Base-by-base conservation (phyloP, 2,797 vertebrate species). In the Pangasius sanitwongsei region DNA sequence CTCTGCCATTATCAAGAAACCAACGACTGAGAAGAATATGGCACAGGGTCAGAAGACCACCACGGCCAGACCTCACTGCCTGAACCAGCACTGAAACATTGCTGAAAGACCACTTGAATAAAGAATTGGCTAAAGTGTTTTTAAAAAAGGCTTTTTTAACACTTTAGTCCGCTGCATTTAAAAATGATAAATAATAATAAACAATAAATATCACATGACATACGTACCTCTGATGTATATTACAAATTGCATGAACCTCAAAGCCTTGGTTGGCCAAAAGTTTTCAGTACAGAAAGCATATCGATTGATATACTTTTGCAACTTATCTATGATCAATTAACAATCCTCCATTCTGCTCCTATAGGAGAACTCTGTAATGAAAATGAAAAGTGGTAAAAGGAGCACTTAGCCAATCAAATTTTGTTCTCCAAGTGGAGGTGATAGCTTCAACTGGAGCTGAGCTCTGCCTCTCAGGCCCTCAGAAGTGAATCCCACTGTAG, bases 41-140 rank as follows among this genome's bases (percentile, higher is more conserved):
- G 86, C 85, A 86, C 55, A 74, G 77, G 86, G 87, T 87, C 87
- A 89, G 88, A 91, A 90, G 89, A 89, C 90, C 91, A 92, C 89
- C 88, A 74, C 75, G 74, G 85, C 77, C 81, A 89, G 75, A 90
- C 74, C 88, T 87, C 86, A 77, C 89, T 87, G 59, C 69, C 57
- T 28, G 12, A 86, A 69, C 69, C 65, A 61, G 81, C 61, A 80
- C 48, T 41, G 77, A 88, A 63, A 89, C 55, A 67, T 69, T 83
- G 59, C 34, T 25, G 86, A 87, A 59, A 15, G 34, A 20, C 11
- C 41, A 61, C 85, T 83, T 50, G 53, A 41, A 18, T 69, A 63
- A 37, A 20, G 0, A 25, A 34, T 4, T 67, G n/a, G 23, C 31
- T 53, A 23, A 77, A 88, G 50, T 48, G 16, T 4, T 69, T 55